phyloP scores from a whole-genome alignment of 2,113 vertebrate species.

The Hydrochoerus hydrochaeris region DNA sequence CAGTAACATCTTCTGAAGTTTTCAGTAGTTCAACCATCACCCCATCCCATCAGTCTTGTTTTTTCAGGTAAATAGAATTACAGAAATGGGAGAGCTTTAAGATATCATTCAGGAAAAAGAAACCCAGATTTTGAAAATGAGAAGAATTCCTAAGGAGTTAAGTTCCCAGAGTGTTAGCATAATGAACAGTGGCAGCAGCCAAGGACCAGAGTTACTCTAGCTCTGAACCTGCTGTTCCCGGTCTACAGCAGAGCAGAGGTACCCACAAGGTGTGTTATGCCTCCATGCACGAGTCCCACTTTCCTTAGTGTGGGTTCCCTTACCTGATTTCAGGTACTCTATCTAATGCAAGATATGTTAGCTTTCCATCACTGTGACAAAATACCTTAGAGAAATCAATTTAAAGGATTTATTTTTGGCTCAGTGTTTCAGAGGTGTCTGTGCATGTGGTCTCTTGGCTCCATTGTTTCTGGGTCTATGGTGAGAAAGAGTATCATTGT shows the following conservation, averaged over 20 bases:
- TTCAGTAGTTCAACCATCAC: no score
- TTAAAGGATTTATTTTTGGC: neutral
- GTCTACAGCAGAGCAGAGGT: neutral
- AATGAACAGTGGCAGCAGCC: neutral
- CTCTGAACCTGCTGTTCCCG: neutral
- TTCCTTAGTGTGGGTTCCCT: neutral
- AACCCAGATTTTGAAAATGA: neutral
- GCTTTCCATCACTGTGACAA: neutral
- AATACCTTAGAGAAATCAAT: neutral
- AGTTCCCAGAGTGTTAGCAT: neutral
- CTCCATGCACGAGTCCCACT: neutral
- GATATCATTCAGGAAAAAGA: neutral
- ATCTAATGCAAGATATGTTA: neutral
- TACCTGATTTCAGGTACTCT: neutral
- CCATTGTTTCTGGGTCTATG: neutral
- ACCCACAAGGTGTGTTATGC: fast-evolving
- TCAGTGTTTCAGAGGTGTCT: neutral
- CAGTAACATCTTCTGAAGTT: neutral
- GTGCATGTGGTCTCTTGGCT: neutral
- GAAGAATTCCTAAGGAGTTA: neutral
- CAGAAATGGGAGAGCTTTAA: neutral
- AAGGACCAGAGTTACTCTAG: neutral
- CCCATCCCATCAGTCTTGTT: neutral
- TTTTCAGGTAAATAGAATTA: neutral
- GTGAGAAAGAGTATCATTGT: neutral